Base-by-base conservation (phyloP, 2,888 invertebrate genomes). In the Odontocerum albicorne region DNA sequence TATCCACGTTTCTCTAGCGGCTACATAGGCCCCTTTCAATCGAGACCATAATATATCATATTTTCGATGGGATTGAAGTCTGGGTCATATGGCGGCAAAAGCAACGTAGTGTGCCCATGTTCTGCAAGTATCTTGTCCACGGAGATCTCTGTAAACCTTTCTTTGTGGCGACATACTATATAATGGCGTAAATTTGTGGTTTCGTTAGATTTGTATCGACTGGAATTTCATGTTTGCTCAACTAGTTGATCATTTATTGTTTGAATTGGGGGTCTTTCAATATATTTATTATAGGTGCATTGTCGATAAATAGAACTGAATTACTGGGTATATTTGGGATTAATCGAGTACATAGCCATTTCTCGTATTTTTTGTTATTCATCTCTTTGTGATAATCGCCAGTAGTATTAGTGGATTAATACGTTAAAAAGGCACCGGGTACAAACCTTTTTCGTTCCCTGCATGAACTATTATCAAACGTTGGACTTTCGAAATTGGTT, bases 391-490 rank as follows among this genome's bases (percentile, higher is more conserved):
- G 4, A 15, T 12, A n/a, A 36, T 15, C 7, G 77, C 80, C 2
- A 74, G 77, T 39, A 85, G 85, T 20, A 88, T 88, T 8, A 88
- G 88, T 39, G 88, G 88, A 52, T 85, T 85, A 82, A 76, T 83
- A 15, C 73, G 77, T 40, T 88, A 84, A 67, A 72, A 88, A 44
- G 73, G 79, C 54, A 80, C 86, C 10, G 27, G 10, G 27, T 27
- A 27, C 27, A 27, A 27, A 27, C 27, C 27, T 27, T 27, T 27
- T 27, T 27, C 27, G 27, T 35, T 38, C 3, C 13, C 12, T 39
- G 22, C 20, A 47, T 32, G 10, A 2, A 39, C 12, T 35, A 54
- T 49, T 35, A 45, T 16, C 32, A 3, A 19, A 4, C 6, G 6
- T 27, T 8, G 10, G 27, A 27, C 27, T 27, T 27, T n/a, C n/a